Conservation (phyloP, 2,888 invertebrate species). For the Tipula helvola region DNA sequence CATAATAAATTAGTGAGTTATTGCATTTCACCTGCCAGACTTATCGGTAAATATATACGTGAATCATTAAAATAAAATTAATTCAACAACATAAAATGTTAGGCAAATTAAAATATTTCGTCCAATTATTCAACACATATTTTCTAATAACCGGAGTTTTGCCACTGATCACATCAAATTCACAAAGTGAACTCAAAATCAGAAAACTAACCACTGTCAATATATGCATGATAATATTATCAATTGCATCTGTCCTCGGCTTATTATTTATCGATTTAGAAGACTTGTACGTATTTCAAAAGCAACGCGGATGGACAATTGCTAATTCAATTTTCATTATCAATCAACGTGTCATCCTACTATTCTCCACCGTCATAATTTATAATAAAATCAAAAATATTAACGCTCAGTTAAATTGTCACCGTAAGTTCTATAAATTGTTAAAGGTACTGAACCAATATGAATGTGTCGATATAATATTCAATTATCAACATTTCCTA, state of each 20-base stretch:
- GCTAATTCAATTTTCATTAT: not conserved
- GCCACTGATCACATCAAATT: not conserved
- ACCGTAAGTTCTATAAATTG: not conserved
- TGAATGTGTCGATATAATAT: not conserved
- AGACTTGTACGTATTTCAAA: not conserved
- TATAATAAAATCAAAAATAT: not conserved
- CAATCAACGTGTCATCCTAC: not conserved
- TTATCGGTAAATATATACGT: too few species aligned
- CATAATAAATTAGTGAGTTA: too few species aligned
- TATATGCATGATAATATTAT: not conserved
- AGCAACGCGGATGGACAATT: not conserved
- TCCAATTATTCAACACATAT: not conserved
- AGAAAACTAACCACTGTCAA: not conserved
- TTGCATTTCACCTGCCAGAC: too few species aligned
- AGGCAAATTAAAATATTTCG: not conserved
- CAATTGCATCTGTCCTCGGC: not conserved
- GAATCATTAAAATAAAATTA: too few species aligned
- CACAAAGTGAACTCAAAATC: not conserved
- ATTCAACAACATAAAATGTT: not conserved
- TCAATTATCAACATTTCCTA: not conserved
- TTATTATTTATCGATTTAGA: not conserved
- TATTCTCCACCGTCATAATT: not conserved
- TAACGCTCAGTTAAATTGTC: not conserved
- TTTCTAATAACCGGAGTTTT: not conserved
- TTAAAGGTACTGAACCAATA: not conserved